Conservation (phyloP, 1,140 invertebrate species). For the Lepidostoma basale region DNA sequence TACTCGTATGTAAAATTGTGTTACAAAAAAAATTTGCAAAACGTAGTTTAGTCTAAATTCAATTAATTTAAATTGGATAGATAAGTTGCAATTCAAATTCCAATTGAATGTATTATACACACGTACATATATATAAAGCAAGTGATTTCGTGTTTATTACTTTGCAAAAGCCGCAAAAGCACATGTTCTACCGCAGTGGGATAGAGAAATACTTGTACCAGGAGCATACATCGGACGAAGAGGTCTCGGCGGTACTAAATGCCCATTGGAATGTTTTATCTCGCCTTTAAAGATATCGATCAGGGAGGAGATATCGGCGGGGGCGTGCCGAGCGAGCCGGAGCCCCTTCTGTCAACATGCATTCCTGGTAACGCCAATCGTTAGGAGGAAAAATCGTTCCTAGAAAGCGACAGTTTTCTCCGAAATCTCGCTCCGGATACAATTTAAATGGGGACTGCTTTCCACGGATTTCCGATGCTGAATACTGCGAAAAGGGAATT, state of each 20-base stretch:
- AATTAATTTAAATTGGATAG: too few relatives aligned
- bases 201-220: background rate
- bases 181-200: background rate
- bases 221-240: background rate
- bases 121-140: too few relatives aligned
- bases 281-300: conserved; percentile 25
- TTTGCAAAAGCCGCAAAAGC: background rate
- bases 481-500: too few relatives aligned
- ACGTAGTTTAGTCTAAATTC: too few relatives aligned
- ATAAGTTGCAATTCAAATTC: too few relatives aligned
- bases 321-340: background rate
- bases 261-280: conserved; percentile 26
- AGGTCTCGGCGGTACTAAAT: conserved; percentile 13
- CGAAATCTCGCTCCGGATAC: background rate
- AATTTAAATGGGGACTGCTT: background rate
- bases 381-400: conserved; percentile 21
- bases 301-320: conserved; percentile 14
- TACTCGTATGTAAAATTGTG: too few relatives aligned
- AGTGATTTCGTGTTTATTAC: too few relatives aligned
- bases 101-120: too few relatives aligned
- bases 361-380: conserved; percentile 27
- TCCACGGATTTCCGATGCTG: too few relatives aligned
- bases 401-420: conserved; percentile 7
- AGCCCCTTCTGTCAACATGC: conserved; percentile 21
- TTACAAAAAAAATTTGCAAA: too few relatives aligned